Evolutionary conservation across 2,888 invertebrate species (phyloP).

Genomic region (Polymixis flavicincta): DNA sequence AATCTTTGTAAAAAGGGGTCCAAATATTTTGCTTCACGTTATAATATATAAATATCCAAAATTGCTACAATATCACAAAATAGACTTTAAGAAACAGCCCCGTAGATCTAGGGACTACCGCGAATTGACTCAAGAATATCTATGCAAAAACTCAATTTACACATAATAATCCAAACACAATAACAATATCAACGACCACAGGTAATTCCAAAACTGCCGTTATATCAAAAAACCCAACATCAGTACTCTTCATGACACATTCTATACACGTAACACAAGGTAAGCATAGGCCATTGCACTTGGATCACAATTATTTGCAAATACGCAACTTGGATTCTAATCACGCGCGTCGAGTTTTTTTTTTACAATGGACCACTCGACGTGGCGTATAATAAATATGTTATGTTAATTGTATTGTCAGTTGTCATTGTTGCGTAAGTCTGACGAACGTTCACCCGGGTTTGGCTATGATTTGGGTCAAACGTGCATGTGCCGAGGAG

Average conservation of each 20-base stretch:
- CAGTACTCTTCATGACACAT: conserved; percentile 57
- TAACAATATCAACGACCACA: conserved; percentile 22
- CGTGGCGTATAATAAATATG: conserved; percentile 76
- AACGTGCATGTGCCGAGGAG: conserved; percentile 19
- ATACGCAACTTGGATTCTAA: conserved; percentile 78
- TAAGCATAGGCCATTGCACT: conserved; percentile 86
- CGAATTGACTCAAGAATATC: neutral
- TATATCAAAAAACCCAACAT: conserved; percentile 65
- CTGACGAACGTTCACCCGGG: conserved; percentile 60
- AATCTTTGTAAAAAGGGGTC: too few species aligned
- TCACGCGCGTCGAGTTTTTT: conserved; percentile 75
- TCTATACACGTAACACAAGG: conserved; percentile 84
- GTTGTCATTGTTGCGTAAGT: conserved; percentile 81
- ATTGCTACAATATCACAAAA: too few species aligned
- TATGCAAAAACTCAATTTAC: neutral
- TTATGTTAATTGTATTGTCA: conserved; percentile 82
- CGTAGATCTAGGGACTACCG: neutral
- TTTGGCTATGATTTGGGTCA: conserved; percentile 63
- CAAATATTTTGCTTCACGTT: too few species aligned
- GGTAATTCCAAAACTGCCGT: conserved; percentile 66
- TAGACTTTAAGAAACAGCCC: too few species aligned
- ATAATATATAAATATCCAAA: too few species aligned
- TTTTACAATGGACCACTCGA: conserved; percentile 80
- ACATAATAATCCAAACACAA: conserved; percentile 26
- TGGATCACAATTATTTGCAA: conserved; percentile 83